Base-by-base conservation (phyloP, 2,113 vertebrate genomes). In the Eulacestoma nigropectus region DNA sequence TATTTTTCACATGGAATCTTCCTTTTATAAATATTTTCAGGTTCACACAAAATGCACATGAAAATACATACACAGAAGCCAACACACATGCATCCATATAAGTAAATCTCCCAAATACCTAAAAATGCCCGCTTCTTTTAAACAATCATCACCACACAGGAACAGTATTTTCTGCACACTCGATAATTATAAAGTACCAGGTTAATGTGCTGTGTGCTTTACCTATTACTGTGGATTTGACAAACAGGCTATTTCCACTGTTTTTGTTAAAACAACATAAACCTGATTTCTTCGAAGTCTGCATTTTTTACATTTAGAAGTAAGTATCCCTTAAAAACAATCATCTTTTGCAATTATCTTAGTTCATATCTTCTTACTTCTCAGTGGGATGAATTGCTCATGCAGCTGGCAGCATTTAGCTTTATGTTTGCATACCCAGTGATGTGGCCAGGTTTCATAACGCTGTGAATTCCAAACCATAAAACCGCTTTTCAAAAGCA, bases 401-500 rank as follows among this genome's bases (percentile, higher is more conserved):
- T 78, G 92, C 82, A 87, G 57, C 84, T 89, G 47, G 68, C 84
- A 92, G 65, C 65, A 74, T 76, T 94, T 89, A 91, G 67, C 84
- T 95, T 89, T 88, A 62, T 63, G 72, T 93, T 95, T 95, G 88
- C 83, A 81, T 42, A 72, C 13, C 9, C 53, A 46, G 91, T 4
- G 55, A 84, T 81, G 90, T 82, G 92, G 64, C 30, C 81, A 65
- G 95, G 49, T 90, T 95, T 97, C 87, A 82, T 68, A 96, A 95
- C 57, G 90, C 90, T 44, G 52, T 96, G 97, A 97, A 97, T 96
- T 84, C 90, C 94, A 96, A 95, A 91, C 37, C 93, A 63, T 88
- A 91, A 95, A 96, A 80, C 95, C 1, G 50, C 88, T 96, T 96
- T 85, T 95, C 90, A 95, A 95, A 96, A 96, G 97, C 94, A 97